Evolutionary conservation across 2,113 vertebrate species (phyloP).

Genomic region (Nannobrachium achirus): DNA sequence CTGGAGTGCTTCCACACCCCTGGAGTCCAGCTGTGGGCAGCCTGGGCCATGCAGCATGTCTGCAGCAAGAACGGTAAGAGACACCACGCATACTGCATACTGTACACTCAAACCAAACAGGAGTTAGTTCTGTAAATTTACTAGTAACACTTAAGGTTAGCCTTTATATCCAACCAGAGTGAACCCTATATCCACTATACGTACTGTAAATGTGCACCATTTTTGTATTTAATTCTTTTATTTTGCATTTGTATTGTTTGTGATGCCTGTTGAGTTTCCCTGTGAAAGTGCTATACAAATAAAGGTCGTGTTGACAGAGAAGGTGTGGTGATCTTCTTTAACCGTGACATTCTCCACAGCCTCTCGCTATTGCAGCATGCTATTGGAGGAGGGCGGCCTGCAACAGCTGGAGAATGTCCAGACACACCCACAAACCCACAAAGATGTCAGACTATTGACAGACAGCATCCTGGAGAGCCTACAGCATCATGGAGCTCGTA

Average conservation of each 20-base stretch:
- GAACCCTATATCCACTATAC: no score
- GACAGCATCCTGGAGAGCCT: conserved; percentile 93
- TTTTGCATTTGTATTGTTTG: no score
- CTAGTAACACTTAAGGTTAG: no score
- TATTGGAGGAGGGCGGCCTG: conserved; percentile 95
- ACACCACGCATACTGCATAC: neutral
- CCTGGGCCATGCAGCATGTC: conserved; percentile 99
- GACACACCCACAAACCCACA: conserved; percentile 88
- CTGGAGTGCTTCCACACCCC: conserved; percentile 96
- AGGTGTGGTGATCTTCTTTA: no score
- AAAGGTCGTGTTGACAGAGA: neutral
- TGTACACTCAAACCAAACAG: no score
- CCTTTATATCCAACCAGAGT: no score
- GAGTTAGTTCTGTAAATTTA: no score
- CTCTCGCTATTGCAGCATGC: conserved; percentile 95
- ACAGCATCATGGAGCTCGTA: conserved; percentile 89
- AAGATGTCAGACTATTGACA: conserved; percentile 87
- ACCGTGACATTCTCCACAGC: conserved; percentile 78
- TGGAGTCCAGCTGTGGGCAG: conserved; percentile 97
- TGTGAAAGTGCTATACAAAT: no score
- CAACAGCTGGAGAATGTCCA: conserved; percentile 90
- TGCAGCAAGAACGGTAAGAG: conserved; percentile 97
- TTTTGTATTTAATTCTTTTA: no score
- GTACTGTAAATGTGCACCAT: no score
- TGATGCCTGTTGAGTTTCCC: no score